Evolutionary conservation across 1,140 invertebrate genomes (phyloP).

Genomic region (Conus ventricosus): DNA sequence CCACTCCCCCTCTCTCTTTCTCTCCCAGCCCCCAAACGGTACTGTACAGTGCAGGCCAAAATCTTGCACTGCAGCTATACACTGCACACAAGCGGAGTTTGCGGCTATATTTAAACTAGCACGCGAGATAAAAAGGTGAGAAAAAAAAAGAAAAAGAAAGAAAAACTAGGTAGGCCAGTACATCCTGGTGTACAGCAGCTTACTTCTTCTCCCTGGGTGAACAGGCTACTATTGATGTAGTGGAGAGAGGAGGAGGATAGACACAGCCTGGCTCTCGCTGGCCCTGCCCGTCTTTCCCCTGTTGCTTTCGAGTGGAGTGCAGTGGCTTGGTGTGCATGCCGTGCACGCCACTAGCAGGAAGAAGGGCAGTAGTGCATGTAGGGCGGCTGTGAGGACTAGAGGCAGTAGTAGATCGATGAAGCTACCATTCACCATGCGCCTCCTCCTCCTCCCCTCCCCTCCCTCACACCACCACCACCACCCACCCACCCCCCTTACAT

Average conservation of each 20-base stretch:
- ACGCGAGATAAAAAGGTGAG: not conserved
- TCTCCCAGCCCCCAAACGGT: not conserved
- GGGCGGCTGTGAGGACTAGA: not conserved
- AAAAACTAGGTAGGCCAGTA: not conserved
- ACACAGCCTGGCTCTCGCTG: not conserved
- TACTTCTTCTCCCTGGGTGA: not conserved
- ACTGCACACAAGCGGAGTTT: not conserved
- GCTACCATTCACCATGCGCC: not conserved
- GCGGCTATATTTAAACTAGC: not conserved
- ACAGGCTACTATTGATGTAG: constrained; percentile 10
- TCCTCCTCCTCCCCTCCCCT: not conserved
- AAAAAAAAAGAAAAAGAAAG: not conserved
- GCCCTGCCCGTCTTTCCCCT: not conserved
- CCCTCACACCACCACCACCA: too few relatives aligned
- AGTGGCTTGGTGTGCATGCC: not conserved
- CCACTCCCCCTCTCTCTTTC: not conserved
- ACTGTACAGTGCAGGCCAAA: not conserved
- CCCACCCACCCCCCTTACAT: not conserved
- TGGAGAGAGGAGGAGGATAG: not conserved
- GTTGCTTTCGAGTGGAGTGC: not conserved
- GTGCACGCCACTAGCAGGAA: not conserved
- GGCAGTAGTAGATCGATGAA: constrained; percentile 7
- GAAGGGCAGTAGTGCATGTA: constrained; percentile 1
- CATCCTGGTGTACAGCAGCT: not conserved
- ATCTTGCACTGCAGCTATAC: not conserved